Base-by-base conservation (phyloP, 1,140 invertebrate species). In the Drosophila guanche region DNA sequence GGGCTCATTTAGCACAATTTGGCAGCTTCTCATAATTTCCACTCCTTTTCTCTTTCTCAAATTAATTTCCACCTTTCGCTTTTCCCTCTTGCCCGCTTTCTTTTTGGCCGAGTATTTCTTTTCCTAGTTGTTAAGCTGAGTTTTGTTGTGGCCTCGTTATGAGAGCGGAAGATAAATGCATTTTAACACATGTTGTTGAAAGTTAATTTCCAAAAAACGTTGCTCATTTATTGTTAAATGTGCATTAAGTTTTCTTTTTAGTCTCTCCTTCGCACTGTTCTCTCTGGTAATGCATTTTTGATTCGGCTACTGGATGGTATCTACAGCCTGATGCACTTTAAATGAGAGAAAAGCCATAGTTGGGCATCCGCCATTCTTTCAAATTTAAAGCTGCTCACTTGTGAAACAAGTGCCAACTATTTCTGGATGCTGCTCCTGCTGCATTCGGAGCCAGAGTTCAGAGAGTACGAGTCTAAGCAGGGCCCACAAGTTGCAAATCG, bases 111-210 rank as follows among this genome's bases (percentile, higher is more conserved):
- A 37, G 33, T 37, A 40, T 68, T 29, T 42, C 51, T 43, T 42
- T 37, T 20, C 10, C 41, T 10, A 55, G 22, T 37, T 57, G 33
- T 33, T 20, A 27, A 45, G 23, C 40, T 10, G 52, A 40, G 48
- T 42, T 4, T 27, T 27, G 33, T 43, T 10, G 33, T 22, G 23
- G 20, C 33, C 42, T 71, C 66, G 58, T 71, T 79, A 63, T 59
- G 65, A 74, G 61, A 53, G 60, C 70, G 63, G 79, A 88, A 88
- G 83, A 88, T 88, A 88, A 88, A 88, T 88, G 83, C 83, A 59
- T 83, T 88, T 79, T 70, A 88, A 83, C 83, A 88, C 78, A 88
- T 88, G 83, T 88, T 88, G 83, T 88, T 88, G 83, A 88, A 88
- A 88, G 83, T 88, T 88, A 88, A 88, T 88, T 88, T 88, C 75